Evolutionary conservation across 1,140 invertebrate species (phyloP).

Genomic region (Euura saliciscinereae): DNA sequence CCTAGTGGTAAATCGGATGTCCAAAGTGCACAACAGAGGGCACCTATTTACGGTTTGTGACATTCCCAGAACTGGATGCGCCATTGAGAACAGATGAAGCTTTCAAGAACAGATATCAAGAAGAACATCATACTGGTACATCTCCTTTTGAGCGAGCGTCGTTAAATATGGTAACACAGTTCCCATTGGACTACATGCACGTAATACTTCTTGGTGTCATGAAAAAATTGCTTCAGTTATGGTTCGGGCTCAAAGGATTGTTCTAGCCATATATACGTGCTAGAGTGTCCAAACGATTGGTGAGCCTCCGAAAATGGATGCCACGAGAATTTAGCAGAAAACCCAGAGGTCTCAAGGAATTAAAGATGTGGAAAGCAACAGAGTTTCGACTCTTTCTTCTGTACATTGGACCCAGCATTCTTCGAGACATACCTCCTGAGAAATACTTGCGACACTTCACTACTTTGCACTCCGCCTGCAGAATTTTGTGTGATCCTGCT

Average conservation of each 20-base stretch:
- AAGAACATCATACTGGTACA: constrained; percentile 41
- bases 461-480: constrained; percentile 39
- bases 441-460: constrained; percentile 38
- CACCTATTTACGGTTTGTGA: constrained; percentile 25
- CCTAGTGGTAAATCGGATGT: background rate
- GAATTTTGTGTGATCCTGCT: constrained; percentile 31
- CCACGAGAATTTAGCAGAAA: constrained; percentile 38
- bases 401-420: constrained; percentile 48
- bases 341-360: constrained; percentile 26
- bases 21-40: background rate
- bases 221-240: constrained; percentile 41
- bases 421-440: constrained; percentile 32
- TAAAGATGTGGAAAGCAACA: constrained; percentile 38
- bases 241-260: constrained; percentile 26
- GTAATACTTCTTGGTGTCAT: constrained; percentile 49
- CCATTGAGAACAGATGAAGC: constrained; percentile 31
- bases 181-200: constrained; percentile 55
- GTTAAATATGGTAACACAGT: constrained; percentile 43
- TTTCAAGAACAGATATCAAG: constrained; percentile 34
- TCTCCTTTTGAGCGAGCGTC: constrained; percentile 33
- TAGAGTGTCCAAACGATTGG: constrained; percentile 11
- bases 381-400: constrained; percentile 48
- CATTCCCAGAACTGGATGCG: constrained; percentile 30
- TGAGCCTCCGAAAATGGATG: constrained; percentile 22
- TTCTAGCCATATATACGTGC: background rate